Base-by-base conservation (phyloP, 2,797 vertebrate genomes). In the Lutjanus argentimaculatus region DNA sequence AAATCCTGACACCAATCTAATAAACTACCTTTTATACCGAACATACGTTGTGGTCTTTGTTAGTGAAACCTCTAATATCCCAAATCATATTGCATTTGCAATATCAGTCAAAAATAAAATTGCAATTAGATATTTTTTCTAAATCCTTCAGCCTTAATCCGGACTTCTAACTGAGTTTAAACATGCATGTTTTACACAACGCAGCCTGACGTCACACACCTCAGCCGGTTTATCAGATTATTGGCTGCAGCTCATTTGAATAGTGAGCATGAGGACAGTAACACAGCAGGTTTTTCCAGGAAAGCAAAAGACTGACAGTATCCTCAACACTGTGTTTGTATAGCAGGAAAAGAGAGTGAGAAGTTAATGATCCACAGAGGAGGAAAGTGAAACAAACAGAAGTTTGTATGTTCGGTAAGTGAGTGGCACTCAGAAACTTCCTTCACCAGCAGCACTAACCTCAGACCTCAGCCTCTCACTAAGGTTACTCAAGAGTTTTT, bases 211-310 rank as follows among this genome's bases (percentile, higher is more conserved):
- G 0, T 9, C 52, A 46, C 30, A 13, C 30, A 15, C 16, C 25
- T 58, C 42, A 8, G 6, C 2, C 16, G 0, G 1, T 62, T 75
- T 22, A 46, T 72, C 48, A 42, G 51, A 14, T 36, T 42, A 49
- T 15, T 43, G 7, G 19, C 46, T 46, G 61, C 56, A 52, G 42
- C 65, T 73, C 22, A n/a, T 79, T 67, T 86, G 67, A 80, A 64
- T 71, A 58, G 21, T 1, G 53, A 57, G 14, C 55, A 0, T 15
- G 21, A 7, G 8, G 0, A 13, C 36, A 1, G n/a, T 45, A 1
- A 43, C 12, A 67, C 15, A 55, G 14, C 40, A 43, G 46, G 7
- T 73, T 57, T 51, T 51, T 85, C 69, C 74, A 66, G 78, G 78
- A 72, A 73, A 49, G 53, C 45, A 22, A 59, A 12, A 7, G 4